phyloP scores from a whole-genome alignment of 2,888 invertebrate species.

The Adelognathus sp. region DNA sequence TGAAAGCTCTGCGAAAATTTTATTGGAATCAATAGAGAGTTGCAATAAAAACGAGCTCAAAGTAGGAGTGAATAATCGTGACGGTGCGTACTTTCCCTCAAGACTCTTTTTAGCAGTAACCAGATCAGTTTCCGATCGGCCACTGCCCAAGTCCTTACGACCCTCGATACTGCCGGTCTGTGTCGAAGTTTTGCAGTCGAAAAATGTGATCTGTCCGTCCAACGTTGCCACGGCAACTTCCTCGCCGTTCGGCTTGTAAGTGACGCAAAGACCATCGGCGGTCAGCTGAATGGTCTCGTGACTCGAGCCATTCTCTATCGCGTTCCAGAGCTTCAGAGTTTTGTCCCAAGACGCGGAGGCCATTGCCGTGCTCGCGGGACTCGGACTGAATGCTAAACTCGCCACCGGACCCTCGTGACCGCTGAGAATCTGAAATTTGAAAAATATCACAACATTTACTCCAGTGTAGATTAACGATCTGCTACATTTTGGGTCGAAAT shows the following conservation, averaged over 20 bases:
- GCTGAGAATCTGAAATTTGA: slow-evolving; percentile 85
- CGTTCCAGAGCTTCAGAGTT: slow-evolving; percentile 95
- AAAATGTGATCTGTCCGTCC: slow-evolving; percentile 92
- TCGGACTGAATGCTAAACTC: slow-evolving; percentile 90
- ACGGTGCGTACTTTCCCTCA: slow-evolving; percentile 89
- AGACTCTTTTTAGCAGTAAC: slow-evolving; percentile 93
- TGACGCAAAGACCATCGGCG: slow-evolving; percentile 92
- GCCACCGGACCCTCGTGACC: slow-evolving; percentile 98
- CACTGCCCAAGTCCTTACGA: slow-evolving; percentile 93
- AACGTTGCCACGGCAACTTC: slow-evolving; percentile 96
- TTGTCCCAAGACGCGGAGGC: slow-evolving; percentile 98
- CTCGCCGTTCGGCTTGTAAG: slow-evolving; percentile 94
- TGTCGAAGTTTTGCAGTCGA: slow-evolving; percentile 87
- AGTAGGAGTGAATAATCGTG: slow-evolving; percentile 12
- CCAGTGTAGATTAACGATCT: too few relatives aligned
- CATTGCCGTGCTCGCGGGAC: slow-evolving; percentile 87
- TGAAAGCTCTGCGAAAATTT: slow-evolving; percentile 89
- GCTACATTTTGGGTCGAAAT: too few relatives aligned
- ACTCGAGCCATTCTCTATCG: slow-evolving; percentile 90
- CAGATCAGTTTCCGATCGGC: slow-evolving; percentile 91
- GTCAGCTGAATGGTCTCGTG: slow-evolving; percentile 91
- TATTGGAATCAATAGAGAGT: not conserved
- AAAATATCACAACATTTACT: slow-evolving; percentile 26
- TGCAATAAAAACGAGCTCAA: not conserved
- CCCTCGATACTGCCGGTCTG: slow-evolving; percentile 94